These are phyloP conservation scores for Melanostoma mellinum DNA, from an alignment of 2,888 invertebrate species.

Conservation along the genomic window DNA sequence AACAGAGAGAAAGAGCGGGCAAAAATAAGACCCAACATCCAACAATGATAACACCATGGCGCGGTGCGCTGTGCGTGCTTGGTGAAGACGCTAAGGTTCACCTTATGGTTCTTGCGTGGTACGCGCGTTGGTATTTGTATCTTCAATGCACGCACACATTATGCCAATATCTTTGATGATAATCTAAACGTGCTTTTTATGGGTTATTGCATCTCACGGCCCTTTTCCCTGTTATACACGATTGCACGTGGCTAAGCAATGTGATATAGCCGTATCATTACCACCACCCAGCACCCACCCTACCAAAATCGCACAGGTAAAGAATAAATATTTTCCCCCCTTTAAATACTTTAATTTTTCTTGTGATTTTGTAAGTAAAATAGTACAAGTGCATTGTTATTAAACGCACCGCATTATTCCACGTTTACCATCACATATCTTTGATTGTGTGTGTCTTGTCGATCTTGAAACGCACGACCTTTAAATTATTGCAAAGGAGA, in stretches of 20 bases:
- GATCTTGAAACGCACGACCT: constrained; percentile 66
- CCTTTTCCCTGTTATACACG: constrained; percentile 4
- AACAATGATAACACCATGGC: constrained; percentile 52
- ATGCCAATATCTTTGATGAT: constrained; percentile 60
- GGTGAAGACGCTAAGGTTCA: constrained; percentile 9
- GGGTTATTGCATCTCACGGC: constrained; percentile 45
- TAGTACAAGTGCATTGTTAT: constrained; percentile 28
- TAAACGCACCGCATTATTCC: constrained; percentile 36
- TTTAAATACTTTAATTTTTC: constrained; percentile 49
- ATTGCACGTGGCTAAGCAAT: not conserved
- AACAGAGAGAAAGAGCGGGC: not conserved
- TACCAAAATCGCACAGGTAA: constrained; percentile 11
- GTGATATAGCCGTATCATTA: constrained; percentile 7
- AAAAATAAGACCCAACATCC: constrained; percentile 9
- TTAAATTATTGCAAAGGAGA: constrained; percentile 45
- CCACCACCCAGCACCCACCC: constrained; percentile 45
- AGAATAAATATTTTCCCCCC: constrained; percentile 41
- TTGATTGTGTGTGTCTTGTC: constrained; percentile 8
- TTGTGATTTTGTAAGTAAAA: constrained; percentile 12
- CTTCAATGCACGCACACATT: constrained; percentile 28
- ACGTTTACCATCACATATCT: constrained; percentile 26
- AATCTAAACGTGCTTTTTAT: constrained; percentile 65
- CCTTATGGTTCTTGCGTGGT: constrained; percentile 2
- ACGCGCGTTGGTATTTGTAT: constrained; percentile 19
- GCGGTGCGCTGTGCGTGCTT: constrained; percentile 25